Percentiles rank a stretch among this genome's conserved stretches.
These are phyloP conservation scores for Pomatostomus ruficeps DNA, from an alignment of 2,113 vertebrate genomes.

Conservation along the genomic window DNA sequence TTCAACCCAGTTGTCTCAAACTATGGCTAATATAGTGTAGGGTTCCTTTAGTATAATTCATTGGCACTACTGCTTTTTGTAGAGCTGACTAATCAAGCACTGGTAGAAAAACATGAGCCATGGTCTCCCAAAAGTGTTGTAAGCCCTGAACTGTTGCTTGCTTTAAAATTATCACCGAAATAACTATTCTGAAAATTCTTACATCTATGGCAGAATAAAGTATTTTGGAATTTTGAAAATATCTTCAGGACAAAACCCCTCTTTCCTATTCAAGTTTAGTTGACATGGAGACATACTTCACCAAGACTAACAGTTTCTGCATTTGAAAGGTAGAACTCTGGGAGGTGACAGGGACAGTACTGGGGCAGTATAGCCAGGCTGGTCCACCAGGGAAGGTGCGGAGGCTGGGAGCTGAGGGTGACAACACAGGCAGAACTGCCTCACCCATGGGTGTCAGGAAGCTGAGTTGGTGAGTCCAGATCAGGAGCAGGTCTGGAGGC, in stretches of 20 bases:
- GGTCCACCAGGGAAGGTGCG: neutral
- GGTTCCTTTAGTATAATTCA: neutral
- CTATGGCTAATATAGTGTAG: neutral
- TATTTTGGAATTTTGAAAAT: neutral
- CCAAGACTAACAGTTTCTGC: neutral
- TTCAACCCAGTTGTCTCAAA: neutral
- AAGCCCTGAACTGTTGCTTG: neutral
- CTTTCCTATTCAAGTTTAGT: neutral
- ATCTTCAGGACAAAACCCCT: neutral
- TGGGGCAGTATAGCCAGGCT: neutral
- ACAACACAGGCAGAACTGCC: neutral
- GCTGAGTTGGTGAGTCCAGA: neutral
- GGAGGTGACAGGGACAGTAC: fast-evolving
- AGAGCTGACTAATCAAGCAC: neutral
- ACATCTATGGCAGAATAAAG: neutral
- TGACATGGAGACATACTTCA: neutral
- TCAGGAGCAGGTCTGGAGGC: neutral
- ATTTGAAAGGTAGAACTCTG: neutral
- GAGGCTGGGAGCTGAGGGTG: neutral
- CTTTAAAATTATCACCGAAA: neutral
- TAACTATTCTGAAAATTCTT: neutral
- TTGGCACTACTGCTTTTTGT: neutral
- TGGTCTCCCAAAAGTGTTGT: neutral
- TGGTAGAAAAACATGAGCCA: neutral
- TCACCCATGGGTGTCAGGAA: fast-evolving